A percentile compares a stretch with the other conserved stretches of the same genome.
Conservation (phyloP, 92 coral and sea anemone species). For the Palythoa grandiflora region DNA sequence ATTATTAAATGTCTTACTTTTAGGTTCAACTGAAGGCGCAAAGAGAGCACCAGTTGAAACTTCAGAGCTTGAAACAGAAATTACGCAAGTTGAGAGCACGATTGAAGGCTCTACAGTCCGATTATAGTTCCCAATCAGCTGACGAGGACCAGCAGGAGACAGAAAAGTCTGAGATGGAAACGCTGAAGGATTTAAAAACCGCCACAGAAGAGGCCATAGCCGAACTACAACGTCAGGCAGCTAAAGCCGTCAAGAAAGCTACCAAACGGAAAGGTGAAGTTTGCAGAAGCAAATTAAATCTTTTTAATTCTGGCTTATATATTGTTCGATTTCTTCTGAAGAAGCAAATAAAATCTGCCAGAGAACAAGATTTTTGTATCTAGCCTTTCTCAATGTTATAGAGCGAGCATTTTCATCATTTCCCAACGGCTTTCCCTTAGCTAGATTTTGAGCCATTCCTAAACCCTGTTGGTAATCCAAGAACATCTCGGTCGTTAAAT, state of each 20-base stretch:
- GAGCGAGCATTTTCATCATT: too few relatives aligned
- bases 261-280: conserved; percentile 73
- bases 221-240: conserved; percentile 75
- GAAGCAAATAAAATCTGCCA: too few relatives aligned
- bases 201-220: conserved; percentile 88
- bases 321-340: too few relatives aligned
- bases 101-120: conserved; percentile 69
- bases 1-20: background rate
- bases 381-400: too few relatives aligned
- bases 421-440: too few relatives aligned
- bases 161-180: conserved; percentile 84
- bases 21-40: conserved; percentile 83
- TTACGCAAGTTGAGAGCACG: conserved; percentile 78
- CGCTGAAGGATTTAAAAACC: conserved; percentile 77
- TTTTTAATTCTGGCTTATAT: too few relatives aligned
- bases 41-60: conserved; percentile 80
- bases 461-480: too few relatives aligned
- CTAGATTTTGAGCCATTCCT: too few relatives aligned
- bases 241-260: conserved; percentile 57
- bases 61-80: conserved; percentile 79
- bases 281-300: background rate
- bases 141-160: conserved; percentile 66
- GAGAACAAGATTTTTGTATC: too few relatives aligned
- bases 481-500: too few relatives aligned
- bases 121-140: conserved; percentile 62